Evolutionary conservation across 1,140 invertebrate species (phyloP), one percentile per base, ranked within the genome.

Genomic region (Hestina assimilis): DNA sequence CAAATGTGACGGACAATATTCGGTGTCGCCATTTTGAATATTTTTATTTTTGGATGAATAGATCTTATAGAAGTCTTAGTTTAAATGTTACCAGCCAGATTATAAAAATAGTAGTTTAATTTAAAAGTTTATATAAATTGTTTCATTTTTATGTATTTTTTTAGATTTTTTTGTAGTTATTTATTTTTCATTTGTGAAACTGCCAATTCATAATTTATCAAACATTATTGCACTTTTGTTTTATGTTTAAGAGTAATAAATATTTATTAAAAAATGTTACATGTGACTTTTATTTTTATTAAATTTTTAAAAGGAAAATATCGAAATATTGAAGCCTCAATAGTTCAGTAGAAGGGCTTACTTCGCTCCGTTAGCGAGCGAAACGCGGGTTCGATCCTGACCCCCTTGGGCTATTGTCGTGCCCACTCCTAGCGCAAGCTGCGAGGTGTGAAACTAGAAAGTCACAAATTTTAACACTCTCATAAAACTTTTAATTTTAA

Each of bases 191-290:
- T 45, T 46, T 43, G 19, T 17, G 14, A 55, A 55, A 47, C 53
- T 55, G 53, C 53, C 53, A 40, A 28, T 35, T 20, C 9, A 46
- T 46, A 38, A 24, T 0, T 46, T n/a, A n/a, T 53, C 19, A 53
- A 15, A 46, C 12, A 14, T 35, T 38, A 46, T 43, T 19, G 19
- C 42, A 55, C 21, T 54, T 43, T 41, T 40, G 8, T 54, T 45
- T 28, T 46, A 47, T 46, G 21, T 52, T 51, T 65, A 56, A 57
- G 52, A 31, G 52, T 51, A 59, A 38, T 38, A 38, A 33, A 53
- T 59, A 46, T 52, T 60, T 60, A 65, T 60, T 56, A 65, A 60
- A 60, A 33, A 35, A 51, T 59, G 40, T 52, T 20, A 20, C n/a
- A 19, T 5, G 4, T 40, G 4, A 24, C 33, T 52, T 38, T 40